Evolutionary conservation across 2,797 vertebrate species (phyloP).

Genomic region (Argentina silus): DNA sequence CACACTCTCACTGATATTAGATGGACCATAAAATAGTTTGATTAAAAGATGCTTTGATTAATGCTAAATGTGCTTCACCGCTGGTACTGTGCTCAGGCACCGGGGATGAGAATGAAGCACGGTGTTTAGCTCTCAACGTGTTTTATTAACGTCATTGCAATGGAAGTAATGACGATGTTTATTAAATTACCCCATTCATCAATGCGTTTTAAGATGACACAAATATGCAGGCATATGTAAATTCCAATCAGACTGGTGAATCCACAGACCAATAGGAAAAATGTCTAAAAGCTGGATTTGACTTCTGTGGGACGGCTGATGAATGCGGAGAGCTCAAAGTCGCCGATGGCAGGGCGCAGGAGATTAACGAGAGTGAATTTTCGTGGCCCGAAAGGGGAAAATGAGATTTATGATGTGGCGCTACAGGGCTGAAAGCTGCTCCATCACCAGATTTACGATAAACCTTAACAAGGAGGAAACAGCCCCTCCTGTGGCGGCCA

Average conservation of each 20-base stretch:
- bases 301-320: conserved; percentile 73
- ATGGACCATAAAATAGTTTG: conserved; percentile 72
- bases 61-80: conserved; percentile 50
- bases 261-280: conserved; percentile 39
- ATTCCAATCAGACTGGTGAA: conserved; percentile 40
- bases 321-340: conserved; percentile 76
- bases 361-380: conserved; percentile 84
- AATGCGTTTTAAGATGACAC: conserved; percentile 27
- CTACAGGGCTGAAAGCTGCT: conserved; percentile 76
- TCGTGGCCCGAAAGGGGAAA: conserved; percentile 76
- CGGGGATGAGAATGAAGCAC: conserved; percentile 27
- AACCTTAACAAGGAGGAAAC: conserved; percentile 80
- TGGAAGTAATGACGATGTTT: conserved; percentile 51
- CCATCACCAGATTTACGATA: conserved; percentile 85
- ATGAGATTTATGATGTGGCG: conserved; percentile 82
- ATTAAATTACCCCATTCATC: conserved; percentile 52
- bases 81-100: conserved; percentile 26
- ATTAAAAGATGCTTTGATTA: conserved; percentile 74
- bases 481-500: conserved; percentile 68
- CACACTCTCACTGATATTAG: conserved; percentile 62
- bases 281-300: conserved; percentile 53
- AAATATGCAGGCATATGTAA: conserved; percentile 32
- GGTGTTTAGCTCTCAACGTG: conserved; percentile 39
- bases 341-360: conserved; percentile 72
- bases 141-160: conserved; percentile 48